Percentiles rank a stretch among this genome's conserved stretches.
These are phyloP conservation scores for Pterocles burchelli DNA, from an alignment of 2,113 vertebrate species.

Conservation along the genomic window DNA sequence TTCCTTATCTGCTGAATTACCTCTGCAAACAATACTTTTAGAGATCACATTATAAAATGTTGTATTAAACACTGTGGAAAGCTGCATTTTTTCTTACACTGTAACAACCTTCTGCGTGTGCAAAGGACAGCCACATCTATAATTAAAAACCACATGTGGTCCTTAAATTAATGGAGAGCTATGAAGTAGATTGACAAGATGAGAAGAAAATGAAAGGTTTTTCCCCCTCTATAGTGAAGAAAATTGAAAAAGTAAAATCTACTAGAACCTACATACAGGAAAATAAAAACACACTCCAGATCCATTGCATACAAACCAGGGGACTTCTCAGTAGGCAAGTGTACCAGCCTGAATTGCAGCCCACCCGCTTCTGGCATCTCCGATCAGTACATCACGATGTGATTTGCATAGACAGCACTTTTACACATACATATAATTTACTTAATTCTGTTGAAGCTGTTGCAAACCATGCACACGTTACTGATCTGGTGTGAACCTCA, in stretches of 20 bases:
- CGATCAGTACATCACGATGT: rapidly evolving
- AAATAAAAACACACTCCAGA: conserved; percentile 23
- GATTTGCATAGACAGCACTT: background rate
- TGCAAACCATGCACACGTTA: background rate
- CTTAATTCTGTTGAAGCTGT: background rate
- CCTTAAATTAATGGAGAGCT: background rate
- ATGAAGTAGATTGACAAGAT: background rate
- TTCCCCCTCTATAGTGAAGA: background rate
- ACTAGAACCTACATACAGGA: background rate
- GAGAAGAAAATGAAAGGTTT: background rate
- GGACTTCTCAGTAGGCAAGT: background rate
- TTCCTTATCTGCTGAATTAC: background rate
- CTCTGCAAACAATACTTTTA: background rate
- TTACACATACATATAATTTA: background rate
- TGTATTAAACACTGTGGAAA: background rate
- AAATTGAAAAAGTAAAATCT: background rate
- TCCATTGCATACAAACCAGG: background rate
- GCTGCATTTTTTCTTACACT: background rate
- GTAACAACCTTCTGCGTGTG: background rate
- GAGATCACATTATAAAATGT: background rate
- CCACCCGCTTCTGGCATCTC: background rate
- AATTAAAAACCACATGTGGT: background rate
- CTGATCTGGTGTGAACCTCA: background rate
- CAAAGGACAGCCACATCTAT: background rate
- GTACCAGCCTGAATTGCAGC: background rate